These are phyloP conservation scores for Cryptocephalus moraei DNA, from an alignment of 2,888 invertebrate species.

Conservation along the genomic window DNA sequence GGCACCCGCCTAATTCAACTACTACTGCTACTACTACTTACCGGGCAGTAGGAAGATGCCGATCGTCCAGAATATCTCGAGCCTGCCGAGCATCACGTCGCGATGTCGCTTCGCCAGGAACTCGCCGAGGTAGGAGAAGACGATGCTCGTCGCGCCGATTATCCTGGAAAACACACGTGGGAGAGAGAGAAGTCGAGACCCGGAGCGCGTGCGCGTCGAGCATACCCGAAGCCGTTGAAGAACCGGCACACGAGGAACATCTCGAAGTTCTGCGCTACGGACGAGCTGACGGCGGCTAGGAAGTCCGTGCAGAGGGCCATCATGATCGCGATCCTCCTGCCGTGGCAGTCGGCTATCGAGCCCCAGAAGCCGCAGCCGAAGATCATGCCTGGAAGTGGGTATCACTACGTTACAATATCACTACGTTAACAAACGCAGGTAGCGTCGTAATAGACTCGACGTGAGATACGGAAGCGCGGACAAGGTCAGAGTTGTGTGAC, in stretches of 20 bases:
- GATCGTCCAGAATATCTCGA: conserved; percentile 52
- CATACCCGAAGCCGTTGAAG: conserved; percentile 50
- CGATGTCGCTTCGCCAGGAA: conserved; percentile 45
- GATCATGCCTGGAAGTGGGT: conserved; percentile 50
- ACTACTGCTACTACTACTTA: no score
- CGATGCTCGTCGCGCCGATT: conserved; percentile 50
- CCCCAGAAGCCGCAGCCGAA: conserved; percentile 66
- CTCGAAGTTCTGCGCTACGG: conserved; percentile 45
- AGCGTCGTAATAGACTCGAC: no score
- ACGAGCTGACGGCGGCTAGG: conserved; percentile 46
- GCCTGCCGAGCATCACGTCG: conserved; percentile 46
- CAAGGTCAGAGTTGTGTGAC: no score
- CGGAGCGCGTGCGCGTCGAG: neutral
- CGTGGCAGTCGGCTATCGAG: conserved; percentile 54
- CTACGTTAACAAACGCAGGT: no score
- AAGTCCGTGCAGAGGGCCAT: conserved; percentile 51
- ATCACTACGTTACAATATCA: no score
- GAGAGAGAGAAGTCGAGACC: neutral
- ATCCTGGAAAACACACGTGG: conserved; percentile 34
- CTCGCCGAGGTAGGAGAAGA: conserved; percentile 50
- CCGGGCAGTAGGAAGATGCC: conserved; percentile 50
- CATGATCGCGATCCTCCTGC: conserved; percentile 55
- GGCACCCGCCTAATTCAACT: no score
- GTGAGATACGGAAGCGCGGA: no score
- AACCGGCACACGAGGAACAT: conserved; percentile 53